Base-by-base conservation (phyloP, 2,113 vertebrate species). In the Rhagologus leucostigma region DNA sequence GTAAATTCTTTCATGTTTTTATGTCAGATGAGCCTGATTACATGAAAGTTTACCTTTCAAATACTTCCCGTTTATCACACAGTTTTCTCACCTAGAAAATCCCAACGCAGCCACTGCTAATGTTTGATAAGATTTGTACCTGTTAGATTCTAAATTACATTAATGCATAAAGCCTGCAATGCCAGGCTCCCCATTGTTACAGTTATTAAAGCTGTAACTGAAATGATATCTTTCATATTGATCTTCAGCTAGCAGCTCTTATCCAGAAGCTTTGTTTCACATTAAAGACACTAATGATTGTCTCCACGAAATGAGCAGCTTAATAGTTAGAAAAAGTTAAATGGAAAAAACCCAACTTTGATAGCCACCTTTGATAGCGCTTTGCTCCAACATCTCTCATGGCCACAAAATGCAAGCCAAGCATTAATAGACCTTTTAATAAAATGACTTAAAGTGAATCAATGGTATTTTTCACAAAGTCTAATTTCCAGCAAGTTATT, bases 141-240 rank as follows among this genome's bases (percentile, higher is more conserved):
- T 98, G 97, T 96, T 97, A 95, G 94, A 97, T 96, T 96, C 93
- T 97, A 96, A 97, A 98, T 98, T 98, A 95, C 91, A 98, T 98
- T 98, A 98, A 98, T 97, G 95, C 96, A 94, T 94, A 97, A 98
- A 98, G 82, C 69, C 35, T 13, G 90, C 39, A 70, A 93, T 97
- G 98, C 97, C 97, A 97, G 97, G 88, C 97, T 98, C 97, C 97
- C 98, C 96, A 97, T 81, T 91, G 97, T 97, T 98, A 97, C 93
- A 97, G 90, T 98, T 98, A 98, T 98, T 97, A 98, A 97, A 96
- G 94, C 96, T 96, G 84, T 94, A 97, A 97, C 95, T 95, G 96
- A 97, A 97, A 98, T 60, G 46, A 82, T 98, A 97, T 97, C 96
- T 97, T 93, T 98, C 95, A 98, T 97, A 98, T 96, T 98, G 97